phyloP scores from a whole-genome alignment of 2,113 vertebrate species.

The Rana temporaria region DNA sequence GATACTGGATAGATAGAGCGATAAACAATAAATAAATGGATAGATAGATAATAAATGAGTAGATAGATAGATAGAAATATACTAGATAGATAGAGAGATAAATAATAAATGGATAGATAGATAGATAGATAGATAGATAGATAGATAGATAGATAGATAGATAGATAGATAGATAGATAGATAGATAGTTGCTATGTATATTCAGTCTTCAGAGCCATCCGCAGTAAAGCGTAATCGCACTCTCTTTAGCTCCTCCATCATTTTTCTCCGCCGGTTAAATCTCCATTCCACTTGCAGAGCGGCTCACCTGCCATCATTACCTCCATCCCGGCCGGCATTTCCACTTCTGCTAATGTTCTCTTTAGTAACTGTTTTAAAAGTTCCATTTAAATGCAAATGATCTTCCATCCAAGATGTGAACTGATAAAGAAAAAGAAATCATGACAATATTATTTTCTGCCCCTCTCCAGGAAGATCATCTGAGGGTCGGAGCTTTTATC shows the following conservation, averaged over 20 bases:
- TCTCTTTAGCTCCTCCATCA: conserved; percentile 6
- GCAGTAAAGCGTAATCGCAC: too few relatives aligned
- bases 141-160: too few relatives aligned
- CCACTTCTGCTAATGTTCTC: conserved; percentile 10
- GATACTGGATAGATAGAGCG: too few relatives aligned
- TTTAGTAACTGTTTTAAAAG: conserved; percentile 43
- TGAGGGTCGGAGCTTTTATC: neutral
- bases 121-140: too few relatives aligned
- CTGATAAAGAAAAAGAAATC: conserved; percentile 9
- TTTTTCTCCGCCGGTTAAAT: conserved; percentile 8
- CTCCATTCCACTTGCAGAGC: conserved; percentile 25
- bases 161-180: too few relatives aligned
- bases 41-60: too few relatives aligned
- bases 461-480: neutral
- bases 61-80: too few relatives aligned
- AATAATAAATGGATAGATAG: too few relatives aligned
- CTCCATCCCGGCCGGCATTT: neutral
- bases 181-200: too few relatives aligned
- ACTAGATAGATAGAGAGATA: too few relatives aligned
- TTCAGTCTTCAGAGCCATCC: too few relatives aligned
- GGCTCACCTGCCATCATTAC: neutral
- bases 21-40: too few relatives aligned
- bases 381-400: conserved; percentile 49
- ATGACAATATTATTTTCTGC: neutral
- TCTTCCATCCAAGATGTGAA: conserved; percentile 19